Conservation (phyloP, 2,113 vertebrate species). For the Aegithalos caudatus region DNA sequence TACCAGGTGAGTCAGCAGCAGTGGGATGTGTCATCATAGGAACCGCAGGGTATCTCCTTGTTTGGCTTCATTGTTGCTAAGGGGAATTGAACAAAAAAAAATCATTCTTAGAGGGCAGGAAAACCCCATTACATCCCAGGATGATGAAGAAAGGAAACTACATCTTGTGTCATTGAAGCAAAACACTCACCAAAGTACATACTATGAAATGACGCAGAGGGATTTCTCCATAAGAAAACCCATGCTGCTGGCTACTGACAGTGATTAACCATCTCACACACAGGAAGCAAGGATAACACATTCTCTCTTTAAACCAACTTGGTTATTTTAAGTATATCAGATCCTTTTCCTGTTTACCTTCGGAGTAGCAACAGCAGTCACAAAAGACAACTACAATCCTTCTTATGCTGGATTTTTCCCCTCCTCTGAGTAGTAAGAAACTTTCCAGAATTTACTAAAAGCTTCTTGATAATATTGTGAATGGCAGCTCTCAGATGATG, state of each 20-base stretch:
- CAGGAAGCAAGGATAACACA: conserved; percentile 38
- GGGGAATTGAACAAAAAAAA: conserved; percentile 2
- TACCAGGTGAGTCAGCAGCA: conserved; percentile 57
- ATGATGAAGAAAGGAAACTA: conserved; percentile 62
- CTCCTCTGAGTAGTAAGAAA: neutral
- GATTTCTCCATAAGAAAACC: conserved; percentile 12
- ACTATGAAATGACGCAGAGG: conserved; percentile 43
- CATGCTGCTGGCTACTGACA: neutral
- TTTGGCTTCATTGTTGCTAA: conserved; percentile 45
- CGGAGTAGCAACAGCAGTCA: neutral
- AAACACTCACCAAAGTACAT: conserved; percentile 11
- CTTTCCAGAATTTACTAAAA: neutral
- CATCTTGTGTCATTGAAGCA: conserved; percentile 44
- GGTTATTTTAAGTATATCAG: neutral
- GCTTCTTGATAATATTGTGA: neutral
- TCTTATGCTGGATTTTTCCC: neutral
- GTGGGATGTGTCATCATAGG: conserved; percentile 64
- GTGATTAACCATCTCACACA: conserved; percentile 70
- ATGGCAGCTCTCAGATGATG: fast-evolving
- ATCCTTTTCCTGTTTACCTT: conserved; percentile 69
- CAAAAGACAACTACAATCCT: neutral
- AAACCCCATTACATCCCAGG: conserved; percentile 48
- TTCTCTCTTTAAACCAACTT: conserved; percentile 7
- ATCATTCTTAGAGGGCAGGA: conserved; percentile 50
- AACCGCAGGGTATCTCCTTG: conserved; percentile 54